Evolutionary conservation across 2,113 vertebrate species (phyloP).

Genomic region (Hemicordylus capensis): DNA sequence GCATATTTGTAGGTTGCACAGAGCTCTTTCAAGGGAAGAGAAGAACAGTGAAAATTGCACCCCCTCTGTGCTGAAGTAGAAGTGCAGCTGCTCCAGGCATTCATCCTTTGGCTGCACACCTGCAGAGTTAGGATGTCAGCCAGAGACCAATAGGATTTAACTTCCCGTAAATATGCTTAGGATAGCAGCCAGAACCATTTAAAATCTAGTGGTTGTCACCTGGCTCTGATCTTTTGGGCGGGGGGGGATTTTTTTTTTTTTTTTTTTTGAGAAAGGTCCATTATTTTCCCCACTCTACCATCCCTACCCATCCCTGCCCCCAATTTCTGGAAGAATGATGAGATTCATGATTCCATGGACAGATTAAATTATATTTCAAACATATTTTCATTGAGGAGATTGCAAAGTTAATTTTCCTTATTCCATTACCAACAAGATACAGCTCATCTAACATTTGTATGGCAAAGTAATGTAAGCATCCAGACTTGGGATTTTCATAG

Average conservation of each 20-base stretch:
- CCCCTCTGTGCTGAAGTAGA: no score
- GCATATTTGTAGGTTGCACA: no score
- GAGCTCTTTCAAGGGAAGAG: no score
- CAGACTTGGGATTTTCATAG: not conserved
- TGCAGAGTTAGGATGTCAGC: no score
- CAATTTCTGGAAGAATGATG: not conserved
- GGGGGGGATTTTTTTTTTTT: no score
- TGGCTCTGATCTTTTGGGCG: not conserved
- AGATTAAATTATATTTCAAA: not conserved
- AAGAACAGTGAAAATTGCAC: no score
- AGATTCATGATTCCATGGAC: not conserved
- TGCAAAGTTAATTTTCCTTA: not conserved
- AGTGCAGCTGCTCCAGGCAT: no score
- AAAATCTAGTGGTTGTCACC: not conserved
- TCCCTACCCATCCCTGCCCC: no score
- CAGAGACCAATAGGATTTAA: not conserved
- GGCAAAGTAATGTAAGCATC: not conserved
- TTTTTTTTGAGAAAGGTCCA: not conserved
- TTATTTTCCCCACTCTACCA: not conserved
- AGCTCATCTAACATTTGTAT: not conserved
- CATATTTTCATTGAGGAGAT: not conserved
- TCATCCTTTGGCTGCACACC: no score
- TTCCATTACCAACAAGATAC: not conserved
- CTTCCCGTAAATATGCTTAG: not conserved
- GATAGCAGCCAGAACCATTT: not conserved